Conservation (phyloP, 1,140 invertebrate species). For the Hirudo medicinalis region DNA sequence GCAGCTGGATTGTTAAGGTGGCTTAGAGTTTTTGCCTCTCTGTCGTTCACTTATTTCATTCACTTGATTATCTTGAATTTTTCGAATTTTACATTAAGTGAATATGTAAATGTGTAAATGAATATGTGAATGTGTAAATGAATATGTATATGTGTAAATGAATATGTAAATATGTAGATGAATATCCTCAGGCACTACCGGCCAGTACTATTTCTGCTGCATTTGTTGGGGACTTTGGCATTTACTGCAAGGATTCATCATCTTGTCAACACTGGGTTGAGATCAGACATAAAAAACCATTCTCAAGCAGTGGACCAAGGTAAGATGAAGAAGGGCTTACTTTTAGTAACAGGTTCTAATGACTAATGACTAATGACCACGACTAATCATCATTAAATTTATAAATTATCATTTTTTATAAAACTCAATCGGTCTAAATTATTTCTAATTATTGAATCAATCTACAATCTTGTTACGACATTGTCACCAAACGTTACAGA, state of each 20-base stretch:
- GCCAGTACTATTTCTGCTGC: not conserved
- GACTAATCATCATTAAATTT: not conserved
- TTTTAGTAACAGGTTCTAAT: no score
- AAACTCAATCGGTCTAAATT: no score
- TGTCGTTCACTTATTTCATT: not conserved
- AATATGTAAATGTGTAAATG: no score
- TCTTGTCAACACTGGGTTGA: conserved; percentile 1
- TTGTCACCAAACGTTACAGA: not conserved
- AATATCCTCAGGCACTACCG: not conserved
- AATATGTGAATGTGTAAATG: no score
- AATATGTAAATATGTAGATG: no score
- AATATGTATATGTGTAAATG: no score
- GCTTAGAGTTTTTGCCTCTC: not conserved
- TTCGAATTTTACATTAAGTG: no score
- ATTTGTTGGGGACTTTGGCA: not conserved
- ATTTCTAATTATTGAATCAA: no score
- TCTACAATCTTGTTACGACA: no score
- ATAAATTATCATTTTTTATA: not conserved
- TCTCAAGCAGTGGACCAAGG: not conserved
- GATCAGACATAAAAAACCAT: not conserved
- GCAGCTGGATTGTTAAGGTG: conserved; percentile 5
- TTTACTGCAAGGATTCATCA: not conserved
- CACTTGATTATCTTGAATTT: no score
- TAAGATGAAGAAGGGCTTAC: not conserved
- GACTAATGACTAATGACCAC: not conserved